phyloP scores from a whole-genome alignment of 1,140 invertebrate species.

The Lepeophtheirus salmonis region DNA sequence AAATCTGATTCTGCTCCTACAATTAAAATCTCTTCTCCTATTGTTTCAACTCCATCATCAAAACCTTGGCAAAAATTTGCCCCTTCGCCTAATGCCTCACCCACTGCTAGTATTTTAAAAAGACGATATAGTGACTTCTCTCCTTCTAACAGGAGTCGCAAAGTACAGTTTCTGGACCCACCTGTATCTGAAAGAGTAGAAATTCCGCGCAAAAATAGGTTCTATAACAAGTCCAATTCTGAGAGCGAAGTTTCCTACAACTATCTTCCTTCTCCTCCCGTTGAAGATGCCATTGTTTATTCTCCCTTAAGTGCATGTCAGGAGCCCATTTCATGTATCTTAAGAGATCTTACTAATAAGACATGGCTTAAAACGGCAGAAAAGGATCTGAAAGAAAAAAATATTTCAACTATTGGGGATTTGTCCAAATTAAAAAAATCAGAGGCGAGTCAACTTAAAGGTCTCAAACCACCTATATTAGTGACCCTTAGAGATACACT shows the following conservation, averaged over 20 bases:
- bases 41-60: neutral
- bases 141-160: conserved; percentile 10
- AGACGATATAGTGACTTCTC: neutral
- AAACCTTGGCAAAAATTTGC: conserved; percentile 10
- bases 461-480: neutral
- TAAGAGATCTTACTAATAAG: neutral
- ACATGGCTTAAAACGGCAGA: conserved; percentile 11
- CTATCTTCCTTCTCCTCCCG: neutral
- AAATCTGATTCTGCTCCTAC: neutral
- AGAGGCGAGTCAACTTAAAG: neutral
- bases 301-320: neutral
- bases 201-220: conserved; percentile 3
- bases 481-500: neutral
- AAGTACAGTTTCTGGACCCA: conserved; percentile 15
- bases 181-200: conserved; percentile 19
- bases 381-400: conserved; percentile 5
- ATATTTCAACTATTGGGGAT: conserved; percentile 2
- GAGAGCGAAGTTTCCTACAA: neutral
- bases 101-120: conserved; percentile 11
- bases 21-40: neutral
- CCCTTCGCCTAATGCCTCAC: conserved; percentile 9
- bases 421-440: neutral
- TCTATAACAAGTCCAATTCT: neutral
- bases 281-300: neutral
- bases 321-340: conserved; percentile 2